Evolutionary conservation across 2,888 invertebrate species (phyloP).

Genomic region (Pegoplata infirma): DNA sequence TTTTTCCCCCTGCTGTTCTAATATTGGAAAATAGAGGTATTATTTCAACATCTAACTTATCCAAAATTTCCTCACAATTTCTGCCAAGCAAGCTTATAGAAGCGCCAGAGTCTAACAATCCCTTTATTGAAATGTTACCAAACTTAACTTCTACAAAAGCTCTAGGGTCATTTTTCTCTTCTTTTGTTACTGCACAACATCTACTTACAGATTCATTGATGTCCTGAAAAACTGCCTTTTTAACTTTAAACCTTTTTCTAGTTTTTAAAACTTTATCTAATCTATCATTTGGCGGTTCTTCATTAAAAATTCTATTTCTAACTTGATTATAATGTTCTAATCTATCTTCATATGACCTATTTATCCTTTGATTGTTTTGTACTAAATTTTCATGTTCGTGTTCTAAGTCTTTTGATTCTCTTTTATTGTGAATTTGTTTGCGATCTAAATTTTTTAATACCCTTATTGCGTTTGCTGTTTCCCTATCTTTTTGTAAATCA

Average conservation of each 20-base stretch:
- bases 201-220: no score
- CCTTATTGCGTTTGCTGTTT: no score
- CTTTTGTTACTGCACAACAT: background rate
- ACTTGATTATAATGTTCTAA: conserved; percentile 11
- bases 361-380: background rate
- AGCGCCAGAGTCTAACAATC: conserved; percentile 45
- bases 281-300: background rate
- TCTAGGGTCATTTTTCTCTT: conserved; percentile 1
- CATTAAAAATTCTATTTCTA: background rate
- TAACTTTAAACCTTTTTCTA: conserved; percentile 10
- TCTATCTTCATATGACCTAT: background rate
- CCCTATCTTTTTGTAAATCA: no score
- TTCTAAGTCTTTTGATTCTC: background rate
- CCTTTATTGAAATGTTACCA: background rate
- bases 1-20: conserved; percentile 35
- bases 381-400: background rate
- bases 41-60: background rate
- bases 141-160: background rate
- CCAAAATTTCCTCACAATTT: background rate
- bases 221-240: no score
- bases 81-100: conserved; percentile 28
- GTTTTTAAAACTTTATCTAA: background rate
- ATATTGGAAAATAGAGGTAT: background rate
- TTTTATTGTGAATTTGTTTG: background rate
- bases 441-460: no score